Base-by-base conservation (phyloP, 2,888 invertebrate species). In the Apodemia zela region DNA sequence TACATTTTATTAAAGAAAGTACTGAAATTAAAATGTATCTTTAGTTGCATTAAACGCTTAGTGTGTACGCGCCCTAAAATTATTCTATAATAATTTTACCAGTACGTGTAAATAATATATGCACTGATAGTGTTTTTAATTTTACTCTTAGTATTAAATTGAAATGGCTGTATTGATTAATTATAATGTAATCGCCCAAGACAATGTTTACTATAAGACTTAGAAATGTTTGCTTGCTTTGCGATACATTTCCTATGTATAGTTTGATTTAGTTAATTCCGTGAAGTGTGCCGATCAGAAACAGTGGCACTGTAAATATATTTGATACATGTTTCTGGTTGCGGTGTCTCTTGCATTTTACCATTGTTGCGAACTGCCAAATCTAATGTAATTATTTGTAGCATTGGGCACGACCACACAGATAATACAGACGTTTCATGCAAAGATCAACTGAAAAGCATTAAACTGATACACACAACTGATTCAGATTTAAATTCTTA, bases 281-380 rank as follows among this genome's bases (percentile, higher is more conserved):
- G 67, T 69, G 65, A 54, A 38, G 57, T 45, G 45, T 33, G 63
- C 74, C 73, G 67, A 70, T 68, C 72, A 75, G 80, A 77, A 64
- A 71, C 66, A 68, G 76, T 29, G 78, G 68, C 72, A 68, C 70
- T 89, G 87, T 89, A 89, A 86, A 89, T 89, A 88, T 86, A 82
- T 77, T 73, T 75, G 73, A 77, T 80, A 82, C 75, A 78, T 82
- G 81, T 84, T 81, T 83, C 84, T 84, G 83, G 84, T 80, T 80
- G 76, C 75, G 76, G 76, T 81, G 79, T 83, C 86, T 86, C 85
- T 84, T 87, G 89, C 89, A 89, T 89, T 89, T 89, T 88, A 89
- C 89, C 87, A 87, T 87, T 86, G 82, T 87, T 87, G 89, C 89
- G 82, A 85, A 87, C 89, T 89, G 90, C 90, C 90, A 91, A 90